These are phyloP conservation scores for Tetranychus truncatus DNA, from an alignment of 2,888 invertebrate species.

Conservation along the genomic window DNA sequence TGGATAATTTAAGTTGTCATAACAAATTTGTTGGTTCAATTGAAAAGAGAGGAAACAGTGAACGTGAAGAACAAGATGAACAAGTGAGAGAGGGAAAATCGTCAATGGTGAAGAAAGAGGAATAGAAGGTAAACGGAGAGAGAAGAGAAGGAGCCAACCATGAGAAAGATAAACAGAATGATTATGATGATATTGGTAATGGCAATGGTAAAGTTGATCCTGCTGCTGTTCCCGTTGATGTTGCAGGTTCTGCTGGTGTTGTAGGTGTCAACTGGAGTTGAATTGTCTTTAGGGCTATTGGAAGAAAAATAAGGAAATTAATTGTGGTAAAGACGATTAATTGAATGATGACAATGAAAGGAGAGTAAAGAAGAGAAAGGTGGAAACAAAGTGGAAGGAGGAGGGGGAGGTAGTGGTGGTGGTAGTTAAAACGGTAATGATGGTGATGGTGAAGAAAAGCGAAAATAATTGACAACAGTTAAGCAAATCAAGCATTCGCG, in stretches of 20 bases:
- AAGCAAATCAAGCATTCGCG: not conserved
- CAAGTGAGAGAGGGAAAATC: slow-evolving; percentile 7
- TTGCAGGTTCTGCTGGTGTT: not conserved
- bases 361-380: not conserved
- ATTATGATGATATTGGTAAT: too few relatives aligned
- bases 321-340: not conserved
- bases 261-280: not conserved
- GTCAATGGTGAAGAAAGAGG: not conserved
- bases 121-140: not conserved
- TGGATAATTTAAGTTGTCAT: not conserved
- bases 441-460: not conserved
- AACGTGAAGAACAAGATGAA: not conserved
- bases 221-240: too few relatives aligned
- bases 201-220: too few relatives aligned
- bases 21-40: slow-evolving; percentile 6
- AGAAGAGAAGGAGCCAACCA: not conserved
- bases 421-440: not conserved
- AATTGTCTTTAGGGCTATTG: not conserved
- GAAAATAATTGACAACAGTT: not conserved
- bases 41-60: not conserved
- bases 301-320: slow-evolving; percentile 7
- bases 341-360: not conserved
- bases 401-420: not conserved
- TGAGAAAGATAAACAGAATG: not conserved
- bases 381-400: not conserved